Evolutionary conservation across 2,888 invertebrate genomes (phyloP).

Genomic region (Augochlorella aurata): DNA sequence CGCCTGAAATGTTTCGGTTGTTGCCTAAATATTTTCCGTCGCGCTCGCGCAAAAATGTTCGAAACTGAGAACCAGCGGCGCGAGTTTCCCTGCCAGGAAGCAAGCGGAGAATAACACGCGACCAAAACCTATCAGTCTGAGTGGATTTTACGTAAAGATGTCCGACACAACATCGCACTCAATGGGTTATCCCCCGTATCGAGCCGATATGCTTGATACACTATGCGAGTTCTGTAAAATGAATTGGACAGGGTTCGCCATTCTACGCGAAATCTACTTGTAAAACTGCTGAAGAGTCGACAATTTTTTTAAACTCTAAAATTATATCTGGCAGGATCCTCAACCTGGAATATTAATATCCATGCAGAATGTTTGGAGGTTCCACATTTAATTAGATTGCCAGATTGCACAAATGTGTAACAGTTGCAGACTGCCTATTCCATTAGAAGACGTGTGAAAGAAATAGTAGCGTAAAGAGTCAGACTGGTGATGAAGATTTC

Average conservation of each 20-base stretch:
- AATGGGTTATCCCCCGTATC: slow-evolving; percentile 48
- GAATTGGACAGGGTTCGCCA: slow-evolving; percentile 23
- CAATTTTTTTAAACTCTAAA: not conserved
- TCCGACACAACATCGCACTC: slow-evolving; percentile 60
- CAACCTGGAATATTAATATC: too few species aligned
- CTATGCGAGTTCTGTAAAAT: slow-evolving; percentile 38
- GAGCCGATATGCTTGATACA: slow-evolving; percentile 35
- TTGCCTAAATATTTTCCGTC: slow-evolving; percentile 14
- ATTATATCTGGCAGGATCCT: too few species aligned
- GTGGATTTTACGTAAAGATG: slow-evolving; percentile 60
- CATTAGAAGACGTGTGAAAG: too few species aligned
- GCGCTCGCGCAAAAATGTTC: not conserved
- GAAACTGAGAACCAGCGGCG: not conserved
- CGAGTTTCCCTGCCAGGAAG: not conserved
- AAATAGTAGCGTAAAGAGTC: too few species aligned
- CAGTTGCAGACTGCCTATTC: too few species aligned
- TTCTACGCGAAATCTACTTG: slow-evolving; percentile 6
- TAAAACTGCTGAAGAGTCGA: not conserved
- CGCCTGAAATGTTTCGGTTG: not conserved
- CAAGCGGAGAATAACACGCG: slow-evolving; percentile 4
- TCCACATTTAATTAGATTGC: too few species aligned
- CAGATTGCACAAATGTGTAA: too few species aligned
- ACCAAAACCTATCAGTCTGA: slow-evolving; percentile 55
- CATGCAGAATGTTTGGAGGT: too few species aligned
- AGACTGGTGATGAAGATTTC: too few species aligned